Evolutionary conservation across 2,113 vertebrate species (phyloP).

Genomic region (Menura novaehollandiae): DNA sequence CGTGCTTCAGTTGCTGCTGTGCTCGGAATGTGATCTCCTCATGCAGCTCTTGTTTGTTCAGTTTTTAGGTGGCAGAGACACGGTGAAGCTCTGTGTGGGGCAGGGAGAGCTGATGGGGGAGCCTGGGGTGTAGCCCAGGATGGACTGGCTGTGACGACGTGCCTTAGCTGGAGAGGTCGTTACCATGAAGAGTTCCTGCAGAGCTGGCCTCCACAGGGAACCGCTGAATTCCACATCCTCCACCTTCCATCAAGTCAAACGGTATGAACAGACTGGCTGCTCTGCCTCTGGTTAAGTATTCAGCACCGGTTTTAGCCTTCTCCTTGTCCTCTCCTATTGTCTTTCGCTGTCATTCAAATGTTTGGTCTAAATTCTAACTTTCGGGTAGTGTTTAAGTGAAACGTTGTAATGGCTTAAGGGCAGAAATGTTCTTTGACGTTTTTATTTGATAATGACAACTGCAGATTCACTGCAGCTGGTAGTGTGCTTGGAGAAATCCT

Average conservation of each 20-base stretch:
- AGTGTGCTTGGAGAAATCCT: neutral
- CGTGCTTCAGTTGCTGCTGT: too few relatives aligned
- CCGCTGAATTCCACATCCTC: slow-evolving; percentile 62
- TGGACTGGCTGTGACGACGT: slow-evolving; percentile 69
- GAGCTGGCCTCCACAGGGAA: slow-evolving; percentile 80
- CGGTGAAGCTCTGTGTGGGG: neutral
- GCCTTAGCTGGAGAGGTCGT: slow-evolving; percentile 71
- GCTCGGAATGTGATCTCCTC: accelerated
- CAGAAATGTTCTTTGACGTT: neutral
- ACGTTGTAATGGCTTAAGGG: neutral
- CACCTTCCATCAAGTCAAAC: slow-evolving; percentile 71
- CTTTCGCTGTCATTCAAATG: neutral
- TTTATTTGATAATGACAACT: slow-evolving; percentile 17
- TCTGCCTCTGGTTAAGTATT: neutral
- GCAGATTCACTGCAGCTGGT: neutral
- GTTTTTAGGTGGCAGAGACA: slow-evolving; percentile 42
- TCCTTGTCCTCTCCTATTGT: neutral
- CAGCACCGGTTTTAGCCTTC: neutral
- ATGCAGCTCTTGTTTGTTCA: neutral
- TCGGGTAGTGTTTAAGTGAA: neutral
- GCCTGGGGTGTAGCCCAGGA: neutral
- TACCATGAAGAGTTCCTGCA: slow-evolving; percentile 74
- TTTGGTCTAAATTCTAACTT: neutral
- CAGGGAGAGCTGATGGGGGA: neutral
- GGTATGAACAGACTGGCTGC: slow-evolving; percentile 46